Conservation (phyloP, 2,888 invertebrate genomes). For the Hipparchia semele region DNA sequence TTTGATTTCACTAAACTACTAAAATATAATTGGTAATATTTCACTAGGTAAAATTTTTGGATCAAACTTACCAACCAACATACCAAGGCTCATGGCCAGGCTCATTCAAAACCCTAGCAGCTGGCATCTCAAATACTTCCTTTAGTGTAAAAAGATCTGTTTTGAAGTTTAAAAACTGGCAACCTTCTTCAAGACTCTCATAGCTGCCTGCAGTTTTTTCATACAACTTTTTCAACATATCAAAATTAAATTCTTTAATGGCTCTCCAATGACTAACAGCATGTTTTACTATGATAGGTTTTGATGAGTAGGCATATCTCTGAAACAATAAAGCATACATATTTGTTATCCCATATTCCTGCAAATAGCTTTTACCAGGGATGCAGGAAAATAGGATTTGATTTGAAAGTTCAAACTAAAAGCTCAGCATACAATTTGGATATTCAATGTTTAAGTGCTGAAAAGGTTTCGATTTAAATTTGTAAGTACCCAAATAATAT, state of each 20-base stretch:
- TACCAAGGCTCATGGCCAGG: slow-evolving; percentile 90
- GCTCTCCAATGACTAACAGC: slow-evolving; percentile 91
- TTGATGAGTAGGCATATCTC: slow-evolving; percentile 89
- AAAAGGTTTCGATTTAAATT: neutral
- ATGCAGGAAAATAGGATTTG: neutral
- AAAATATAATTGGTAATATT: too few relatives aligned
- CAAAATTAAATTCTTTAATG: slow-evolving; percentile 84
- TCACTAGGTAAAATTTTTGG: neutral
- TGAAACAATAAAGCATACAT: slow-evolving; percentile 49
- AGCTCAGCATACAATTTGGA: neutral
- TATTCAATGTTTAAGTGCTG: neutral
- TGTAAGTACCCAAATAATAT: neutral
- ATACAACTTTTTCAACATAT: slow-evolving; percentile 88
- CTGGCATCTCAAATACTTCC: slow-evolving; percentile 91
- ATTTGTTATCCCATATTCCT: neutral
- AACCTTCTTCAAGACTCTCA: slow-evolving; percentile 89
- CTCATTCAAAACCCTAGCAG: slow-evolving; percentile 84
- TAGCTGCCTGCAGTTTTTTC: slow-evolving; percentile 86
- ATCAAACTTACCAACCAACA: slow-evolving; percentile 90
- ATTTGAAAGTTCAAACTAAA: neutral
- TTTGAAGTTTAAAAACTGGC: slow-evolving; percentile 94
- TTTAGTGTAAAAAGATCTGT: slow-evolving; percentile 89
- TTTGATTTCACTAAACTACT: too few relatives aligned
- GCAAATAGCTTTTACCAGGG: neutral
- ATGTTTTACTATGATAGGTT: slow-evolving; percentile 90